Conservation (phyloP, 2,113 vertebrate genomes). For the Cochlearius cochlearius region DNA sequence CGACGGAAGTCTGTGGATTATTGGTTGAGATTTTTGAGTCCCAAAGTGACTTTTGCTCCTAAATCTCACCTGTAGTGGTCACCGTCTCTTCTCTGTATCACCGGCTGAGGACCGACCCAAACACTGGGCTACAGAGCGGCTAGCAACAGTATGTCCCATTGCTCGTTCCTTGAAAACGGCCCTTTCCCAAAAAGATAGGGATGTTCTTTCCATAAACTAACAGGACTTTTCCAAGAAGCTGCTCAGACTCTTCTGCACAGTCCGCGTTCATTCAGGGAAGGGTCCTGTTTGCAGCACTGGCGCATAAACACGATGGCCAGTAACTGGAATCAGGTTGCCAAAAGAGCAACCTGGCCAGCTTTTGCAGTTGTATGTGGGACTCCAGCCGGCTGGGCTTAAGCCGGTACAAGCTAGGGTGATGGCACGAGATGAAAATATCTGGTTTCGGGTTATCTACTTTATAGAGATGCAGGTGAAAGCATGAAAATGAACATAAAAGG, state of each 20-base stretch:
- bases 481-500: background rate
- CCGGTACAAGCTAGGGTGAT: background rate
- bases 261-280: rapidly evolving
- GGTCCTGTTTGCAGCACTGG: background rate
- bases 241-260: background rate
- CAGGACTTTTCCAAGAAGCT: background rate
- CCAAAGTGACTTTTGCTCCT: background rate
- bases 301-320: rapidly evolving
- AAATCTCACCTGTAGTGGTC: background rate
- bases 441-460: background rate
- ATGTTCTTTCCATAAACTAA: background rate
- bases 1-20: background rate
- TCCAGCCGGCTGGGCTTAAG: background rate
- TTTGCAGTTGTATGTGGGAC: background rate
- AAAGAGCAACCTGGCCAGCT: background rate
- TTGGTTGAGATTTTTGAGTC: background rate
- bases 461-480: background rate
- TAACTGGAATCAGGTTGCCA: background rate
- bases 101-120: background rate
- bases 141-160: background rate
- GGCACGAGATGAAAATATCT: background rate
- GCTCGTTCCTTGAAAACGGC: background rate
- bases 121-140: background rate
- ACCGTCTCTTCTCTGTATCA: rapidly evolving
- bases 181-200: background rate